These are phyloP conservation scores for Petrolisthes cinctipes DNA, from an alignment of 2,888 invertebrate species.

Conservation along the genomic window DNA sequence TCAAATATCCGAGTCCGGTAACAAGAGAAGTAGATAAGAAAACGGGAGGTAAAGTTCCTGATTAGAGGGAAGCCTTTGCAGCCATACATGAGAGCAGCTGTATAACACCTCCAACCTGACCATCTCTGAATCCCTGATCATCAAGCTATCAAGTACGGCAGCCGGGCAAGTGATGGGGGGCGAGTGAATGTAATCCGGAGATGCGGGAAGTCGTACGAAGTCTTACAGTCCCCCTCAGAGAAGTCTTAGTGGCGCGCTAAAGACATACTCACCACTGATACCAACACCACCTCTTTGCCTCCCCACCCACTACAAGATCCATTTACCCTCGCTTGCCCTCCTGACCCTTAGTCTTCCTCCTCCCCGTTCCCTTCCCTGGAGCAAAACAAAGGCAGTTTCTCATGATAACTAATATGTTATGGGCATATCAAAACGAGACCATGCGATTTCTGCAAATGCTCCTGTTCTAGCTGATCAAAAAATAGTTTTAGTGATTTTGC, in stretches of 20 bases:
- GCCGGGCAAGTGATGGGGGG: slow-evolving; percentile 10
- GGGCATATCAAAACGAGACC: too few species aligned
- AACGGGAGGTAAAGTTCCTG: neutral
- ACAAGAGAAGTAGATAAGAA: slow-evolving; percentile 4
- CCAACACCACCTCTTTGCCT: neutral
- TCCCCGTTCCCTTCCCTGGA: neutral
- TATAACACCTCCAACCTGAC: neutral
- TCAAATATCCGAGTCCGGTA: too few species aligned
- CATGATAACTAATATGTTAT: too few species aligned
- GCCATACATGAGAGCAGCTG: slow-evolving; percentile 10
- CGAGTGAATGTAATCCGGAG: slow-evolving; percentile 25
- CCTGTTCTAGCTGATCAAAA: too few species aligned
- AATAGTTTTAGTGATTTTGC: too few species aligned
- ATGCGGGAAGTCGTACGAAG: neutral
- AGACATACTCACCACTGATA: slow-evolving; percentile 37
- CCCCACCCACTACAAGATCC: neutral
- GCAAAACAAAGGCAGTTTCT: neutral
- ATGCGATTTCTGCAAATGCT: too few species aligned
- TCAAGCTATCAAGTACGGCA: slow-evolving; percentile 21
- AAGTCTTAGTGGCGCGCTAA: slow-evolving; percentile 30
- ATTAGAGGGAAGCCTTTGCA: slow-evolving; percentile 24
- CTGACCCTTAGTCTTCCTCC: neutral
- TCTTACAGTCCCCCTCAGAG: slow-evolving; percentile 22
- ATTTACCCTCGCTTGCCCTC: neutral
- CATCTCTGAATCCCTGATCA: slow-evolving; percentile 7